These are phyloP conservation scores for Marasmarcha lunaedactyla DNA, from an alignment of 2,888 invertebrate genomes.

Conservation along the genomic window DNA sequence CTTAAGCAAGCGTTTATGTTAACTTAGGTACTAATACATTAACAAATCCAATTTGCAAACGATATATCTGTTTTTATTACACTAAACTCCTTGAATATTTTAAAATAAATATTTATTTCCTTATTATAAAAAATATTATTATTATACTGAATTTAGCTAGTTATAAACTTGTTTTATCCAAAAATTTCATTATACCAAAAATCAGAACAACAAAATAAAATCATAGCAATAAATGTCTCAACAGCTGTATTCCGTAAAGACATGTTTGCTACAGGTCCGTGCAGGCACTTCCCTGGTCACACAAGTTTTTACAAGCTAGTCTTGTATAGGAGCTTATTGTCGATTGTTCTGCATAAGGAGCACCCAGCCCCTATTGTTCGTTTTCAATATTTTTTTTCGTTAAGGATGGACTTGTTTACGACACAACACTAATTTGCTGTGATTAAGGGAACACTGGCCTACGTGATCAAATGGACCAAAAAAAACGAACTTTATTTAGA, in stretches of 20 bases:
- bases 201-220: too few relatives aligned
- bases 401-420: neutral
- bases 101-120: too few relatives aligned
- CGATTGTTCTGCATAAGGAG: neutral
- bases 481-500: too few relatives aligned
- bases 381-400: neutral
- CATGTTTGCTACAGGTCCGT: neutral
- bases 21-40: neutral
- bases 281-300: neutral
- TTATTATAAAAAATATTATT: too few relatives aligned
- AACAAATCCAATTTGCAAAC: neutral
- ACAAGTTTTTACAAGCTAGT: too few relatives aligned
- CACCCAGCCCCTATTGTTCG: neutral
- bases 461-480: neutral
- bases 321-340: too few relatives aligned
- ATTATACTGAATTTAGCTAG: too few relatives aligned
- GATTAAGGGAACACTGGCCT: neutral
- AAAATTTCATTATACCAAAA: too few relatives aligned
- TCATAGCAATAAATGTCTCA: too few relatives aligned
- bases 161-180: too few relatives aligned
- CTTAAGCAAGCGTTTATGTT: neutral
- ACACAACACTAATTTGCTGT: neutral
- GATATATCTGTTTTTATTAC: too few relatives aligned
- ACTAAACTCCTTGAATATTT: too few relatives aligned
- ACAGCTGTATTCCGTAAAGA: neutral